Evolutionary conservation across 2,888 invertebrate genomes (phyloP).

Genomic region (Hololepta plana): DNA sequence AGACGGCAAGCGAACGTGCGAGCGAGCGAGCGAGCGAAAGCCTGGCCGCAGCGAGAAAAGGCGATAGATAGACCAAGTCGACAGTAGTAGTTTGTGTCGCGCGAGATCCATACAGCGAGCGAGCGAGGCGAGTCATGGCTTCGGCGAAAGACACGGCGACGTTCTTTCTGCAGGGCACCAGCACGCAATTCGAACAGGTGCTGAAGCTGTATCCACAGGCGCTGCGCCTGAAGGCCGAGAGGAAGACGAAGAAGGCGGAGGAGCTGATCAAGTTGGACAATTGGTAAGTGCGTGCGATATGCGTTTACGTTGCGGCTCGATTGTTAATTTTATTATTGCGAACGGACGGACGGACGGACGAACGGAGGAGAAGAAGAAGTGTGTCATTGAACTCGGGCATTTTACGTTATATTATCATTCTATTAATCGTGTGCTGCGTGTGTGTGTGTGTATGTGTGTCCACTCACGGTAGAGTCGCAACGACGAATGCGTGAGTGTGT

Average conservation of each 20-base stretch:
- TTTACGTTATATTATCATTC: no score
- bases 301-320: slow-evolving; percentile 1
- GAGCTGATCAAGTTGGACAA: slow-evolving; percentile 89
- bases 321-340: slow-evolving; percentile 7
- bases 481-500: no score
- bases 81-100: slow-evolving; percentile 2
- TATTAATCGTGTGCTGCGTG: no score
- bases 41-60: no score
- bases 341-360: no score
- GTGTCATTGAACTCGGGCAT: slow-evolving; percentile 25
- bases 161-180: slow-evolving; percentile 83
- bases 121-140: slow-evolving; percentile 29
- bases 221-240: slow-evolving; percentile 75
- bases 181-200: slow-evolving; percentile 73
- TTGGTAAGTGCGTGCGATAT: slow-evolving; percentile 84
- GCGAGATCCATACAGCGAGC: slow-evolving; percentile 15
- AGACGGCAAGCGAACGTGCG: no score
- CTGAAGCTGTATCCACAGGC: slow-evolving; percentile 84
- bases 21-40: no score
- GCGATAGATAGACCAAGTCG: no score
- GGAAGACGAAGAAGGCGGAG: slow-evolving; percentile 82
- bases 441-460: no score
- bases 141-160: slow-evolving; percentile 80
- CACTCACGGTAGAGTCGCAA: no score
- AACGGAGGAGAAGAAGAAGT: slow-evolving; percentile 4